Evolutionary conservation across 2,888 invertebrate species (phyloP).

Genomic region (Lasioglossum calceatum): DNA sequence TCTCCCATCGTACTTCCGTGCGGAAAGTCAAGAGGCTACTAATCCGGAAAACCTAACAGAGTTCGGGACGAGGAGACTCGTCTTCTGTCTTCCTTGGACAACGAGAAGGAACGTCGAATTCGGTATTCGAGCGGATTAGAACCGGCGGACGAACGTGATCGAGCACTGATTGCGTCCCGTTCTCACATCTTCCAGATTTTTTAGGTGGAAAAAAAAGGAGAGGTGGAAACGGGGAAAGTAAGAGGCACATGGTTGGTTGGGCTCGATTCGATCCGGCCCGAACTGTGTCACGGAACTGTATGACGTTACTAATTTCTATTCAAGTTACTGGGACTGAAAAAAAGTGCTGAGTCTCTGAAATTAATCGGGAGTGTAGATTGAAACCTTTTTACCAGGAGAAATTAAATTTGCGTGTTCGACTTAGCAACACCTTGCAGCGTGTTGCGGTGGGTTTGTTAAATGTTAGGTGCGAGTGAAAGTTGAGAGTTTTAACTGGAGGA

Average conservation of each 20-base stretch:
- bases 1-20: background rate
- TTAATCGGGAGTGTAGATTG: background rate
- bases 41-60: slow-evolving; percentile 5
- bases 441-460: background rate
- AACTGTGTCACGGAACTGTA: background rate
- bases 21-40: slow-evolving; percentile 7
- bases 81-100: background rate
- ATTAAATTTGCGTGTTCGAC: background rate
- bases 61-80: background rate
- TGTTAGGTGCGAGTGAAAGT: background rate
- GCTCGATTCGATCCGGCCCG: background rate
- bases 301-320: slow-evolving; percentile 9
- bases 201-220: background rate
- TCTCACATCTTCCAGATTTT: background rate
- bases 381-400: background rate
- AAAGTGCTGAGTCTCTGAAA: background rate
- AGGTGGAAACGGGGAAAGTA: background rate
- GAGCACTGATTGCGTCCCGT: background rate
- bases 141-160: background rate
- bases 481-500: background rate
- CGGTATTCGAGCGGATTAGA: background rate
- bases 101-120: background rate
- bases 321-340: background rate
- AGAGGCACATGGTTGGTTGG: background rate
- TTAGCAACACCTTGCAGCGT: background rate